Conservation (phyloP, 2,888 invertebrate species). For the Drosophila affinis region DNA sequence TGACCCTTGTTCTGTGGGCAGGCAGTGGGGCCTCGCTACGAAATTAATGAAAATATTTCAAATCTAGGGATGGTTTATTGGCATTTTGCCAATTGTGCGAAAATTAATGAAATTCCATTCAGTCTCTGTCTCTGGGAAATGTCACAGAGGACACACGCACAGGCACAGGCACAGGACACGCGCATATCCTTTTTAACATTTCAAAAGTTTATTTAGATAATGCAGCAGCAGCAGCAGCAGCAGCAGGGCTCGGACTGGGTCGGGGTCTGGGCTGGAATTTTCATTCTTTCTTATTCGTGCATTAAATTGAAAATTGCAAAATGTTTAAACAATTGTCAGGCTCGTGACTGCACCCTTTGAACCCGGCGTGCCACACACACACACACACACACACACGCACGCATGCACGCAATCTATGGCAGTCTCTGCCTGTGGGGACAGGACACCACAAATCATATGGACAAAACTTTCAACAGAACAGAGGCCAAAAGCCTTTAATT, state of each 20-base stretch:
- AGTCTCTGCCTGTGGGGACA: not conserved
- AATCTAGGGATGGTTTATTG: not conserved
- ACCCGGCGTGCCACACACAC: not conserved
- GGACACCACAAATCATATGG: conserved; percentile 13
- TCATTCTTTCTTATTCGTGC: not conserved
- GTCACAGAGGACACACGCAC: not conserved
- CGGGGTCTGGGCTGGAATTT: not conserved
- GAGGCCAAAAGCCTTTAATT: conserved; percentile 26
- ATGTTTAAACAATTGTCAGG: not conserved
- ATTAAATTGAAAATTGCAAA: conserved; percentile 1
- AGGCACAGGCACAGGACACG: not conserved
- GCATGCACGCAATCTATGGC: not conserved
- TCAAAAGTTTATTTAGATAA: not conserved
- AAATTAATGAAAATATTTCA: conserved; percentile 37
- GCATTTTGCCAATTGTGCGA: conserved; percentile 12
- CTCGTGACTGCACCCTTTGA: not conserved
- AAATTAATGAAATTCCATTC: conserved; percentile 30
- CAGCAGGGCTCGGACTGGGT: not conserved
- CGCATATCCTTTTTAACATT: not conserved
- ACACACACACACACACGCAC: no score
- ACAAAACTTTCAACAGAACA: conserved; percentile 11
- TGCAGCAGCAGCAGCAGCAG: not conserved
- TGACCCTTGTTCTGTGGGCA: not conserved
- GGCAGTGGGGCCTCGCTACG: not conserved
- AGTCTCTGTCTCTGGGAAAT: not conserved